A percentile compares a stretch with the other conserved stretches of the same genome.
phyloP scores from a whole-genome alignment of 2,113 vertebrate genomes.

The Cettia cetti region DNA sequence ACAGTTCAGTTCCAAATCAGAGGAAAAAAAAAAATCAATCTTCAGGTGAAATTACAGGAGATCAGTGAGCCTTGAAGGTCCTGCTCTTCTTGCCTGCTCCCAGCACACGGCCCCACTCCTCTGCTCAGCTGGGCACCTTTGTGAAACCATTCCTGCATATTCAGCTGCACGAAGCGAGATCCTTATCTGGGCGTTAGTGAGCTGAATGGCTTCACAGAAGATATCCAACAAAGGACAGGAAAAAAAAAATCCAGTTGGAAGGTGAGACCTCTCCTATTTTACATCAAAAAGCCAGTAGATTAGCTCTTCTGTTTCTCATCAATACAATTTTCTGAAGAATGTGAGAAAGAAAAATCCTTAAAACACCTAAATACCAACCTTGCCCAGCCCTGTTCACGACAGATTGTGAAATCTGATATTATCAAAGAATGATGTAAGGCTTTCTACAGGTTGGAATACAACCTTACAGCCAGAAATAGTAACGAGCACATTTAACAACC shows the following conservation, averaged over 20 bases:
- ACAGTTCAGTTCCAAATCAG: not conserved
- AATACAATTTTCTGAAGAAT: not conserved
- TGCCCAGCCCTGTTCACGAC: not conserved
- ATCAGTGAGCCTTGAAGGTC: constrained; percentile 7
- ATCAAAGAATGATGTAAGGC: not conserved
- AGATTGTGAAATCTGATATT: not conserved
- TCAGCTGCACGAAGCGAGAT: not conserved
- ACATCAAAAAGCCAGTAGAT: not conserved
- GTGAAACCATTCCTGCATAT: constrained; percentile 8
- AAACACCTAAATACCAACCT: not conserved
- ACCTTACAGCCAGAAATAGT: not conserved
- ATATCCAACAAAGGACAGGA: not conserved
- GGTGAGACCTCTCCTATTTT: not conserved
- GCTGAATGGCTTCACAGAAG: not conserved
- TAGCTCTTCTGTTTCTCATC: not conserved
- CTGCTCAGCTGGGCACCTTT: not conserved
- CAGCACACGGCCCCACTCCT: not conserved
- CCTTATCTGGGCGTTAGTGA: not conserved
- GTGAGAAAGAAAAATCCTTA: not conserved
- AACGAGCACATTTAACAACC: not conserved
- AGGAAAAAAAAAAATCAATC: not conserved
- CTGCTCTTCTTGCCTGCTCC: not conserved
- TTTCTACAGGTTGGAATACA: not conserved
- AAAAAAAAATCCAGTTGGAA: not conserved
- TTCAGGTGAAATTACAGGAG: constrained; percentile 33